These are phyloP conservation scores for Palythoa caribaeorum DNA, from an alignment of 92 coral and sea anemone genomes.

Conservation along the genomic window DNA sequence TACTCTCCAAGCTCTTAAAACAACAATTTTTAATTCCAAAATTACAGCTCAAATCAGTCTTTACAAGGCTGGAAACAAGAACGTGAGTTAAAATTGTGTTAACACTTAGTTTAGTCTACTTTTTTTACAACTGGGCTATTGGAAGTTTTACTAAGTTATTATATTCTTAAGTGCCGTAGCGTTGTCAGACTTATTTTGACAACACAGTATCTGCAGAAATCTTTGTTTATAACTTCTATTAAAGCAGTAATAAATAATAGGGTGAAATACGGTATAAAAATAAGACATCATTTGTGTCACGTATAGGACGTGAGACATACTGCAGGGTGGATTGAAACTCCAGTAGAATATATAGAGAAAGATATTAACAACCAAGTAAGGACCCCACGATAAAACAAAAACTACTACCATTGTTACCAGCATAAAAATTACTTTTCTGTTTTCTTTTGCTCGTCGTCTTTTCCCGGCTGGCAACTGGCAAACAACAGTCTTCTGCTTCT, in stretches of 20 bases:
- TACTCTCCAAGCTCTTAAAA: no score
- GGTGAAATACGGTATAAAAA: constrained; percentile 10
- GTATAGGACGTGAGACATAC: neutral
- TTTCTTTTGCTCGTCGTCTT: constrained; percentile 17
- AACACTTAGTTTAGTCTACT: no score
- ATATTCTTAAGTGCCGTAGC: neutral
- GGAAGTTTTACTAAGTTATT: neutral
- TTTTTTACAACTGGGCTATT: no score
- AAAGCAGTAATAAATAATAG: constrained; percentile 22
- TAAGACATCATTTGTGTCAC: neutral
- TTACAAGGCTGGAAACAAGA: no score
- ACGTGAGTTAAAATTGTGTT: no score
- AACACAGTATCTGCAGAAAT: constrained; percentile 22
- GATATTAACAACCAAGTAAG: neutral
- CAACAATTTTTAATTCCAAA: no score
- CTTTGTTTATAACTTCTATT: constrained; percentile 14
- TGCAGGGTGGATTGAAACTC: constrained; percentile 15
- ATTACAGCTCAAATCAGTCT: no score
- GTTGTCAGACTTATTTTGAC: neutral
- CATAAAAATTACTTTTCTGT: constrained; percentile 37
- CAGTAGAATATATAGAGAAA: constrained; percentile 9
- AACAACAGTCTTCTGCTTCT: constrained; percentile 1
- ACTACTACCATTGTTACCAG: constrained; percentile 10
- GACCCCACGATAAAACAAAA: constrained; percentile 25
- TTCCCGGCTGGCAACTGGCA: constrained; percentile 22